Conservation (phyloP, 2,888 invertebrate species). For the Neria commutata region DNA sequence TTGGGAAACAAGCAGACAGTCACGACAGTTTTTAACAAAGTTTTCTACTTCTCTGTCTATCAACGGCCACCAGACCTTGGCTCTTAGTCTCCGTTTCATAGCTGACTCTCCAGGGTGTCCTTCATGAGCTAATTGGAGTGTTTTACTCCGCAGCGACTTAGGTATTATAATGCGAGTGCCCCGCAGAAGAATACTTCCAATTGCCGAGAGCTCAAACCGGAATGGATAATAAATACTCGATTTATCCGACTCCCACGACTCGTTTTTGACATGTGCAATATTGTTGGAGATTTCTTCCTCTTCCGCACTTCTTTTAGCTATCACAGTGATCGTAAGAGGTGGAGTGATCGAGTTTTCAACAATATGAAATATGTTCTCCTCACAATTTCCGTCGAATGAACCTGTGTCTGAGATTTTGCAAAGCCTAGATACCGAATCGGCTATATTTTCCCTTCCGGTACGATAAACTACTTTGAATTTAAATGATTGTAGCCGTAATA, state of each 20-base stretch:
- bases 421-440: slow-evolving; percentile 14
- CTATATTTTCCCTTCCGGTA: too few relatives aligned
- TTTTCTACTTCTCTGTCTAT: slow-evolving; percentile 22
- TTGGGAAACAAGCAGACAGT: too few relatives aligned
- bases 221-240: background rate
- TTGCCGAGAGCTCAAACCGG: background rate
- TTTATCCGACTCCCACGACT: background rate
- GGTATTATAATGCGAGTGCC: too few relatives aligned
- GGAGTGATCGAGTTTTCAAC: slow-evolving; percentile 7
- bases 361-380: slow-evolving; percentile 10
- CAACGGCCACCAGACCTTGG: slow-evolving; percentile 29
- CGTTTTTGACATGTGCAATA: slow-evolving; percentile 1
- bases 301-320: background rate
- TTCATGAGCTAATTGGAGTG: too few relatives aligned
- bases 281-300: slow-evolving; percentile 10
- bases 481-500: slow-evolving; percentile 1
- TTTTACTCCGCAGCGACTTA: too few relatives aligned
- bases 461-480: too few relatives aligned
- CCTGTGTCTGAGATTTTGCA: too few relatives aligned
- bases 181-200: too few relatives aligned
- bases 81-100: slow-evolving; percentile 19
- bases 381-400: slow-evolving; percentile 8
- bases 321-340: slow-evolving; percentile 8
- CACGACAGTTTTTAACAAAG: slow-evolving; percentile 24
- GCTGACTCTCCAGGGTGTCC: slow-evolving; percentile 5